These are phyloP conservation scores for Apis mellifera DNA, from an alignment of 1,140 invertebrate species.

Conservation along the genomic window Amel_HAv3.1 CM009941.2:14782001-14782500, in stretches of 20 bases:
- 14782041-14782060: neutral
- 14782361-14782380: too few species aligned
- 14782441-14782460: neutral
- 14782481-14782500: neutral
- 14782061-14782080: conserved; percentile 2
- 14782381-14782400: neutral
- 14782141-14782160: conserved; percentile 8
- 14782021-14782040: neutral
- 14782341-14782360: neutral
- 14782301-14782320: neutral
- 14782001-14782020: too few species aligned
- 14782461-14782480: neutral
- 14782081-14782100: neutral
- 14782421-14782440: neutral
- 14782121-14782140: conserved; percentile 6
- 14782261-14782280: conserved; percentile 7
- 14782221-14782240: neutral
- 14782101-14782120: conserved; percentile 28
- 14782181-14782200: conserved; percentile 36
- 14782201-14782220: neutral
- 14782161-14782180: conserved; percentile 16
- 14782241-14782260: conserved; percentile 4
- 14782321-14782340: too few species aligned
- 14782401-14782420: neutral
- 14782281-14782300: neutral